Evolutionary conservation across 2,113 vertebrate genomes (phyloP).

Genomic region (Eulemur rufifrons): DNA sequence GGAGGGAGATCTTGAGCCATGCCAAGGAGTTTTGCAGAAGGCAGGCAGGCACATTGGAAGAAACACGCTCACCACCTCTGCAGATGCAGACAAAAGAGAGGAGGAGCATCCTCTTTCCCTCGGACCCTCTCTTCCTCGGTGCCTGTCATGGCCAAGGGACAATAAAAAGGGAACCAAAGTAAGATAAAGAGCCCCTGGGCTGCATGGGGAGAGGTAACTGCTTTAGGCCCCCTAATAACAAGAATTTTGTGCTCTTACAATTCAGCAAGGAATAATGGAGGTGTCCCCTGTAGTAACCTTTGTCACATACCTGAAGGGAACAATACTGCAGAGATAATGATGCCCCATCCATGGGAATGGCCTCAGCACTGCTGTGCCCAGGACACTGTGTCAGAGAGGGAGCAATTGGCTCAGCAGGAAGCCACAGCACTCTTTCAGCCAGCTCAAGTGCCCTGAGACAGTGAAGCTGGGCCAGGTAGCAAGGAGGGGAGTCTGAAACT

Average conservation of each 20-base stretch:
- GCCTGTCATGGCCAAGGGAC: neutral
- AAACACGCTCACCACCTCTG: neutral
- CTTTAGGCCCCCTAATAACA: neutral
- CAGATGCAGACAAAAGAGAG: neutral
- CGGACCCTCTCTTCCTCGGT: no score
- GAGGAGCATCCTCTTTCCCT: neutral
- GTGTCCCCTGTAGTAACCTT: neutral
- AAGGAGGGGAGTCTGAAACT: neutral
- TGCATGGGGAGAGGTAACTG: neutral
- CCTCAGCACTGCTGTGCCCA: neutral
- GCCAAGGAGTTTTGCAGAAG: neutral
- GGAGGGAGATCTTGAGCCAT: neutral
- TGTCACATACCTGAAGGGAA: neutral
- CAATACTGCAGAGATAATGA: slow-evolving; percentile 27
- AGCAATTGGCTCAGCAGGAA: slow-evolving; percentile 53
- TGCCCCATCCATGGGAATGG: neutral
- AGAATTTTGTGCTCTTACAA: slow-evolving; percentile 8
- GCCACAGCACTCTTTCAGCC: neutral
- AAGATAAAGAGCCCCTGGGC: neutral
- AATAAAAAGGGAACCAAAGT: neutral
- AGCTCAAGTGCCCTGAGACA: neutral
- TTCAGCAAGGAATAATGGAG: neutral
- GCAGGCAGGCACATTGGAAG: neutral
- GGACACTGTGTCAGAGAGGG: neutral
- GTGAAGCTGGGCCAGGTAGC: neutral